Percentiles rank a stretch among this genome's conserved stretches.
Evolutionary conservation across 2,888 invertebrate genomes (phyloP).

Genomic region (Chirona hameri): DNA sequence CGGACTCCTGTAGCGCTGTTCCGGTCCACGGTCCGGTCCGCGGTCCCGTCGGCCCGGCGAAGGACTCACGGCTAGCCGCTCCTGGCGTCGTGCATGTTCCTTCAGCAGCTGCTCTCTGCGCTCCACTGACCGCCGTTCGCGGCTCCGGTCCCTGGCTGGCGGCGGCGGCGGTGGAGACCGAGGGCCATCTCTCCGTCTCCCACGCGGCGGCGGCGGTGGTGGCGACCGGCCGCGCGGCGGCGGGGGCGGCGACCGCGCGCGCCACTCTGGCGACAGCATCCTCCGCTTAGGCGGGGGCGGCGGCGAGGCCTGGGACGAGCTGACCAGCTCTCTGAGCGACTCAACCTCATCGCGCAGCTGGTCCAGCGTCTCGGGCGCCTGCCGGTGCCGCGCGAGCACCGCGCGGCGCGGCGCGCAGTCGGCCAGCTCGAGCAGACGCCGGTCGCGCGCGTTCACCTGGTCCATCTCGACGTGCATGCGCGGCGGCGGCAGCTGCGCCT

Average conservation of each 20-base stretch:
- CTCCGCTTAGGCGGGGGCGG: background rate
- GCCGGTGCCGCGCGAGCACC: background rate
- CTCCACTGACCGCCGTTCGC: background rate
- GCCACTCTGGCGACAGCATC: background rate
- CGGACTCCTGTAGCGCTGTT: too few species aligned
- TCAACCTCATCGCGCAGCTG: constrained; percentile 28
- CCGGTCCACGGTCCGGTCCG: too few species aligned
- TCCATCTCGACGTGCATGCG: background rate
- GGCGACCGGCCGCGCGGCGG: background rate
- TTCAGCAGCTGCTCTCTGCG: background rate
- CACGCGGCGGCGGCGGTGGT: background rate
- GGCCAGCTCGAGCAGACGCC: background rate
- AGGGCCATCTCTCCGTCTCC: background rate
- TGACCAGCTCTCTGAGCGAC: constrained; percentile 27
- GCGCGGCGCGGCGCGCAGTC: background rate
- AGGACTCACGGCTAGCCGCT: too few species aligned
- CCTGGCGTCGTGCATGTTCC: too few species aligned
- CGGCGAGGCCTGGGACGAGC: background rate
- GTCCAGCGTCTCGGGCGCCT: constrained; percentile 13
- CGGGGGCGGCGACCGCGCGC: background rate
- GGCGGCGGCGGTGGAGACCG: background rate
- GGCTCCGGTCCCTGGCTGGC: background rate
- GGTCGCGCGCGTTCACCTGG: background rate
- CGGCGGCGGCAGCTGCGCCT: background rate
- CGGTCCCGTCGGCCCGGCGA: too few species aligned